Conservation (phyloP, 2,888 invertebrate species). For the Torymus texanus region DNA sequence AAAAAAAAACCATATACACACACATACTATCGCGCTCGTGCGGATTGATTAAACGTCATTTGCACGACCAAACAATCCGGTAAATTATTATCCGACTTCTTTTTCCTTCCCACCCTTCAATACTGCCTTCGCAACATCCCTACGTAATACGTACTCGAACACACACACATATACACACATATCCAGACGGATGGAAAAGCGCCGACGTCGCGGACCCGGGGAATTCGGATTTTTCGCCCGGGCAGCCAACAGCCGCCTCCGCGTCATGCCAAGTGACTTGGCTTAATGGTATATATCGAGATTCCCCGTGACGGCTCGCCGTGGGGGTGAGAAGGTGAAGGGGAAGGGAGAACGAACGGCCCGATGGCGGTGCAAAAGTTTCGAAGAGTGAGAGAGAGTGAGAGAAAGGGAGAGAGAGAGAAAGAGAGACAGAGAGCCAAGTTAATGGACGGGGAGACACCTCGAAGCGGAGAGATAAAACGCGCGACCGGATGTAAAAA, state of each 20-base stretch:
- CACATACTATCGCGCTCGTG: too few species aligned
- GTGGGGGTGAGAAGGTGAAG: too few species aligned
- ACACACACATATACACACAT: too few species aligned
- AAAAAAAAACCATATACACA: too few species aligned
- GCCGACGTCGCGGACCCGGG: neutral
- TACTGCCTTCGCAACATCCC: too few species aligned
- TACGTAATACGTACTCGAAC: too few species aligned
- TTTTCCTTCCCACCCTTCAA: too few species aligned
- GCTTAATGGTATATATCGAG: slow-evolving; percentile 30
- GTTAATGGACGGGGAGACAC: slow-evolving; percentile 37
- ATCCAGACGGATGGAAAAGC: slow-evolving; percentile 27
- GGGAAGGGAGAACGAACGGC: too few species aligned
- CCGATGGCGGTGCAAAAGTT: neutral
- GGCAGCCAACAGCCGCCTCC: neutral
- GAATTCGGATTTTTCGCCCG: slow-evolving; percentile 23
- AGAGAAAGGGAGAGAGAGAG: slow-evolving; percentile 4
- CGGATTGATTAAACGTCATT: slow-evolving; percentile 32
- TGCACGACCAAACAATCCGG: slow-evolving; percentile 2
- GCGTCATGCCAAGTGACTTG: slow-evolving; percentile 39
- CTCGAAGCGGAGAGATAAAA: slow-evolving; percentile 2
- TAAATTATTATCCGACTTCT: neutral
- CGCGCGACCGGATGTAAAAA: slow-evolving; percentile 13
- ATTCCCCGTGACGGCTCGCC: slow-evolving; percentile 9
- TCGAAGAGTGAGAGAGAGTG: neutral
- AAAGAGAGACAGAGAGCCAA: neutral